These are phyloP conservation scores for Oncorhynchus masou DNA, from an alignment of 2,113 vertebrate genomes.

Conservation along the genomic window DNA sequence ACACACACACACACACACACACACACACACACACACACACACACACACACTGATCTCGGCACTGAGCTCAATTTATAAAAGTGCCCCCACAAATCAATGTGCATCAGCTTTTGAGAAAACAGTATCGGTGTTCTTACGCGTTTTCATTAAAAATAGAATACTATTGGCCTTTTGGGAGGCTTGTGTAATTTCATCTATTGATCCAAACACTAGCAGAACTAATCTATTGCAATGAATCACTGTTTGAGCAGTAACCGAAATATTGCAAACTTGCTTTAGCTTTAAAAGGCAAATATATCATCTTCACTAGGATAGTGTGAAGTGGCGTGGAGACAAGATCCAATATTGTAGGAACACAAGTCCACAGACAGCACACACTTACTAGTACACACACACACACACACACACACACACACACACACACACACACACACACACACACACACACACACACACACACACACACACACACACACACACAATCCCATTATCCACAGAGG, in stretches of 20 bases:
- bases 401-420: background rate
- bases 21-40: conserved; percentile 9
- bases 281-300: conserved; percentile 28
- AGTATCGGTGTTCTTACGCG: conserved; percentile 56
- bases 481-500: background rate
- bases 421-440: background rate
- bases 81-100: conserved; percentile 73
- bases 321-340: background rate
- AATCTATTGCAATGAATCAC: conserved; percentile 38
- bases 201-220: conserved; percentile 62
- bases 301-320: too few relatives aligned
- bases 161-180: conserved; percentile 65
- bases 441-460: background rate
- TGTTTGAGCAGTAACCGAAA: conserved; percentile 54
- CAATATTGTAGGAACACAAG: conserved; percentile 12
- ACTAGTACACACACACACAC: too few relatives aligned
- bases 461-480: background rate
- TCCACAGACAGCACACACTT: background rate
- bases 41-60: conserved; percentile 2
- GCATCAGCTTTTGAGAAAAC: conserved; percentile 71
- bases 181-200: conserved; percentile 67
- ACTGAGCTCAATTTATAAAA: conserved; percentile 72
- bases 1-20: conserved; percentile 5
- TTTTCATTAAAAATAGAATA: conserved; percentile 68
- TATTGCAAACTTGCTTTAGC: conserved; percentile 20